Conservation (phyloP, 2,113 vertebrate species). For the Sus scrofa region DNA sequence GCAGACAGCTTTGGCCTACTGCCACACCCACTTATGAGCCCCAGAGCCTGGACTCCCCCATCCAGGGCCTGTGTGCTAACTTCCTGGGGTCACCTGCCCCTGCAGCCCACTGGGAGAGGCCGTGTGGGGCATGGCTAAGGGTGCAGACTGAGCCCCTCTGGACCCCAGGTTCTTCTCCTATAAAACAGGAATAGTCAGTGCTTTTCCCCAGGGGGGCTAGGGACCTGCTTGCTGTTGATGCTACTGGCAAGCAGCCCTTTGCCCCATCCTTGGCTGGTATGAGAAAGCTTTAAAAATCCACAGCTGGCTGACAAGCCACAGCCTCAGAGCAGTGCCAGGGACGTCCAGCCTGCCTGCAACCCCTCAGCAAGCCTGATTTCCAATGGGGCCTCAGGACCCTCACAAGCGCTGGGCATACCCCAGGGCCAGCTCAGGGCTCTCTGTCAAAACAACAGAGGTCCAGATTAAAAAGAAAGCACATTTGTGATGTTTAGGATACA, state of each 20-base stretch:
- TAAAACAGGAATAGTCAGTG: background rate
- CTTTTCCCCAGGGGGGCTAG: background rate
- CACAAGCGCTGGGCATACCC: background rate
- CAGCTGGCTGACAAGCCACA: rapidly evolving
- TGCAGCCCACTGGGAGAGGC: background rate
- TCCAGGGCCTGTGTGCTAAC: background rate
- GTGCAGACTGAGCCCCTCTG: background rate
- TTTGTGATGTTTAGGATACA: slow-evolving; percentile 43
- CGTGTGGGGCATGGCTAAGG: background rate
- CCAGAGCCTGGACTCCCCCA: background rate
- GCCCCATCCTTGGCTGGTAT: background rate
- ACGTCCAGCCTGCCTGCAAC: background rate
- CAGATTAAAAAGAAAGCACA: slow-evolving; percentile 54
- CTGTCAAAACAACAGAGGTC: background rate
- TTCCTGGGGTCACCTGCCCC: background rate
- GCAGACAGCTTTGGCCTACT: background rate
- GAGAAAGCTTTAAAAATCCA: background rate
- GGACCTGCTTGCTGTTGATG: background rate
- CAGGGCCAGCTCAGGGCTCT: background rate
- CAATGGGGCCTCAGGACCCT: background rate
- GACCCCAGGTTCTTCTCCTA: background rate
- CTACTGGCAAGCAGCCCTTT: background rate
- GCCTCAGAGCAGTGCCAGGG: background rate
- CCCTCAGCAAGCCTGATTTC: background rate
- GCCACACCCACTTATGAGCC: background rate